Base-by-base conservation (phyloP, 92 coral and sea anemone genomes). In the Palythoa grandiflora region DNA sequence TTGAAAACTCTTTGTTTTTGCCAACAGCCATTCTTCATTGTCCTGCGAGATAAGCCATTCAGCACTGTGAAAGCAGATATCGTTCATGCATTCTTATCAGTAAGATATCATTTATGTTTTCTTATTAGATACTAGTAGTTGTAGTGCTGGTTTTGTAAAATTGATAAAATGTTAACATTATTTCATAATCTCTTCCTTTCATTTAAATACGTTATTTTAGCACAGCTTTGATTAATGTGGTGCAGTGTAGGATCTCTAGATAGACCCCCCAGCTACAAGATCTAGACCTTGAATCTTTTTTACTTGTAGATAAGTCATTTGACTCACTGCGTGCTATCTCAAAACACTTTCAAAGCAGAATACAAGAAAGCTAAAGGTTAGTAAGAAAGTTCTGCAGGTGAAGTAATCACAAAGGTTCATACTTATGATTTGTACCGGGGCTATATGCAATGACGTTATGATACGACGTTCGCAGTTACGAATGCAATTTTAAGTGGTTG, bases 41-140 rank as follows among this genome's bases (percentile, higher is more conserved):
- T 95, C 17, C 90, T 96, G 44, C 93, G 94, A 88, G 96, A 88
- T 37, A 96, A 93, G 80, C 94, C 98, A 9, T 93, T 96, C 54
- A 92, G 96, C 75, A 93, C 98, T 2, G 98, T 96, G 44, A 96
- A 96, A 81, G 98, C 98, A 12, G 96, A 95, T 74, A 94, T 96
- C 28, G 98, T 96, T 77, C 98, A 96, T 50, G 96, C 98, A 5
- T 96, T 96, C 83, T 81, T 96, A 71, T 91, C 98, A 81, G 98
- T 96, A 76, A 92, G 98, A 87, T 14, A 19, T n/a, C 6, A 9
- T 63, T 63, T 17, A 63, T 17, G 5, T 1, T 63, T 63, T n/a
- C 21, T 44, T 63, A 6, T 63, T 17, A 3, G 68, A 15, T 17
- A 17, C 50, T 44, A 44, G 50, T 44, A 44, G 6, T 44, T 44